These are phyloP conservation scores for Petrocephalus zakoni DNA, from an alignment of 2,113 vertebrate species.

Conservation along the genomic window DNA sequence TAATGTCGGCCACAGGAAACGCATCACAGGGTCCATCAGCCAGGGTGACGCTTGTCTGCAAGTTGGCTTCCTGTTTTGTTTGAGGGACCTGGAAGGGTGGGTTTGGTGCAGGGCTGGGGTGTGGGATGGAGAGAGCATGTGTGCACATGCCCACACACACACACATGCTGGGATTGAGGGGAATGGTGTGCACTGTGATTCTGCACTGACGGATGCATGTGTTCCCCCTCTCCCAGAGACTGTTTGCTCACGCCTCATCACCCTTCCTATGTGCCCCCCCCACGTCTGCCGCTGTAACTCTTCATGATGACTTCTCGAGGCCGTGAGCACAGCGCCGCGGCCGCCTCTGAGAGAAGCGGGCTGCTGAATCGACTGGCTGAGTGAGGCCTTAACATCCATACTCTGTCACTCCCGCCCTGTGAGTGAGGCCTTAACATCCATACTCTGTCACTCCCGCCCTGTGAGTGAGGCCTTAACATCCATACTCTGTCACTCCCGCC, in stretches of 20 bases:
- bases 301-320: not conserved
- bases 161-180: not conserved
- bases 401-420: not conserved
- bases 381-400: not conserved
- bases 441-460: not conserved
- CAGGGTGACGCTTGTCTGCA: not conserved
- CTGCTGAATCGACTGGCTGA: not conserved
- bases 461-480: not conserved
- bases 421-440: not conserved
- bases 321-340: not conserved
- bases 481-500: not conserved
- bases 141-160: not conserved
- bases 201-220: not conserved
- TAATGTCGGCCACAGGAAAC: not conserved
- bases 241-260: constrained; percentile 1
- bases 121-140: not conserved
- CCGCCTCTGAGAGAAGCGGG: not conserved
- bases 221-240: not conserved
- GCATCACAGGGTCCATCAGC: not conserved
- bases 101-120: not conserved
- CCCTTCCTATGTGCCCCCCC: not conserved
- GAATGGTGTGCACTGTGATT: not conserved
- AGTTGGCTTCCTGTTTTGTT: not conserved
- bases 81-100: not conserved
- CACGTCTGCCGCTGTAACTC: not conserved